These are phyloP conservation scores for Macrosteles quadrilineatus DNA, from an alignment of 1,140 invertebrate species.

Conservation along the genomic window DNA sequence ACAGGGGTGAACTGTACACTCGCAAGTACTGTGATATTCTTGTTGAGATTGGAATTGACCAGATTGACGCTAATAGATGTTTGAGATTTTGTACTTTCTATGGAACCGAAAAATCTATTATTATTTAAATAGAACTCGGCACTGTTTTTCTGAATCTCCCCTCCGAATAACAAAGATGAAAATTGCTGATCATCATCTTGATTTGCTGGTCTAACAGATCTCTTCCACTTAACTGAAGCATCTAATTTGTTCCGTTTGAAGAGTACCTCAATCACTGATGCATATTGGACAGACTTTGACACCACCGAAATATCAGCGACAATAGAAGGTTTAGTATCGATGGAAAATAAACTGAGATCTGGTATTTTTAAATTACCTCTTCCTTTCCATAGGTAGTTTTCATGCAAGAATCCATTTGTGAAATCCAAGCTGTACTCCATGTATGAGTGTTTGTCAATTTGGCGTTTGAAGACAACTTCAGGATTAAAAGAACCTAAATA, in stretches of 20 bases:
- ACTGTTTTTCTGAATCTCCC: not conserved
- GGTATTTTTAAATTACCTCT: not conserved
- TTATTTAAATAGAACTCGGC: slow-evolving; percentile 9
- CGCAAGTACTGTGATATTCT: not conserved
- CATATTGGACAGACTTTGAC: not conserved
- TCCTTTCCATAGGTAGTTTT: not conserved
- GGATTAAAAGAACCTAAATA: not conserved
- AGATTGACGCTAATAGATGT: not conserved
- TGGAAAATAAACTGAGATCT: not conserved
- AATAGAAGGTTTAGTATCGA: not conserved
- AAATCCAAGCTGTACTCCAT: not conserved
- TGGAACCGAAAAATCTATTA: not conserved
- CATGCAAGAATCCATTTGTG: not conserved
- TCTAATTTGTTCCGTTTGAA: not conserved
- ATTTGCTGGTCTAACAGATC: not conserved
- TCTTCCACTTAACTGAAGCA: slow-evolving; percentile 1
- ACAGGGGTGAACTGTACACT: not conserved
- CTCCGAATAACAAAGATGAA: not conserved
- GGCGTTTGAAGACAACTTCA: not conserved
- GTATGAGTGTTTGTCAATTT: not conserved
- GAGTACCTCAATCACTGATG: not conserved
- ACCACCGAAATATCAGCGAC: not conserved
- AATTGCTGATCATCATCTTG: not conserved
- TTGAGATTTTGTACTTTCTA: not conserved
- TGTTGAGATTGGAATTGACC: not conserved